Conservation (phyloP, 1,140 invertebrate genomes). For the Sinonovacula constricta region DNA sequence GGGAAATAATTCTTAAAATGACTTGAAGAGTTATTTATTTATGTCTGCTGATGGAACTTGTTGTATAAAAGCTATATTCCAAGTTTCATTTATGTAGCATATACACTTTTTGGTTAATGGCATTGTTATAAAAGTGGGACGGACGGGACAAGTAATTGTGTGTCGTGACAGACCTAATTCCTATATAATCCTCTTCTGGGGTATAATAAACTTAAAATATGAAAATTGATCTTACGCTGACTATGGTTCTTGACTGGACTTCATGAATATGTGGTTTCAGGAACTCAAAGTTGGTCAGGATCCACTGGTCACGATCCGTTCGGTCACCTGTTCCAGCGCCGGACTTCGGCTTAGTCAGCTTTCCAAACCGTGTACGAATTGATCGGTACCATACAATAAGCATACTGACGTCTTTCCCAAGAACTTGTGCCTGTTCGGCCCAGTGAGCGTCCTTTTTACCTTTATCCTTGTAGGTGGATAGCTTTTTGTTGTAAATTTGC, state of each 20-base stretch:
- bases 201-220: background rate
- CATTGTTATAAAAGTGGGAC: no score
- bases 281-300: constrained; percentile 37
- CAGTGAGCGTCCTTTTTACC: constrained; percentile 1
- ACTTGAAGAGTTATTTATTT: no score
- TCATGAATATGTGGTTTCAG: constrained; percentile 32
- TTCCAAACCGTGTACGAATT: no score
- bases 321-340: constrained; percentile 18
- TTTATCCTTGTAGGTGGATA: constrained; percentile 8
- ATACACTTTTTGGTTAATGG: no score
- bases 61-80: no score
- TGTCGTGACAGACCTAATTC: background rate
- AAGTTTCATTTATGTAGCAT: no score
- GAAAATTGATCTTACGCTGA: constrained; percentile 43
- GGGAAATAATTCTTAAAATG: constrained; percentile 4
- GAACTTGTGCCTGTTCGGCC: background rate
- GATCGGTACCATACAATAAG: background rate
- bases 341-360: constrained; percentile 26
- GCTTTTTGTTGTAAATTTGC: constrained; percentile 6
- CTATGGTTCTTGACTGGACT: constrained; percentile 29
- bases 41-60: no score
- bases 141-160: no score
- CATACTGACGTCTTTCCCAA: background rate
- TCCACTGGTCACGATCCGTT: constrained; percentile 36
- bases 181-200: background rate